Evolutionary conservation across 2,113 vertebrate genomes (phyloP).

Genomic region (Platichthys stellatus): DNA sequence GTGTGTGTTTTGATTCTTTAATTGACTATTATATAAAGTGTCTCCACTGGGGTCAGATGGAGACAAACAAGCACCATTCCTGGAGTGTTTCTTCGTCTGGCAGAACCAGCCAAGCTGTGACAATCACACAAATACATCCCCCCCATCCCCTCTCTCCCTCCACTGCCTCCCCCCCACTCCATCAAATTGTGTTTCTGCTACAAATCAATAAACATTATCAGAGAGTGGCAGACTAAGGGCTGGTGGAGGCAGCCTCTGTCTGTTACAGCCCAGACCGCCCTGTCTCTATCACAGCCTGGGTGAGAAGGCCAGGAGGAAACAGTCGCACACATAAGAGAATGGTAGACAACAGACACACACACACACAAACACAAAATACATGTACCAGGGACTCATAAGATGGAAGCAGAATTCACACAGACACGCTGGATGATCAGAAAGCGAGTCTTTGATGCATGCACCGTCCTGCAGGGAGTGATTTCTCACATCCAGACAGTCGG

Average conservation of each 20-base stretch:
- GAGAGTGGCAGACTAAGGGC: conserved; percentile 81
- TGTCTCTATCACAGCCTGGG: conserved; percentile 69
- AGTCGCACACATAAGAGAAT: conserved; percentile 18
- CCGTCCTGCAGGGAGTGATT: conserved; percentile 10
- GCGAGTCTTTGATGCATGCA: conserved; percentile 21
- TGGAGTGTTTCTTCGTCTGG: conserved; percentile 40
- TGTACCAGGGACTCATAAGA: conserved; percentile 3
- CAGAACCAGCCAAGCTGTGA: conserved; percentile 59
- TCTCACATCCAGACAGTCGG: conserved; percentile 4
- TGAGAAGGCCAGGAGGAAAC: conserved; percentile 59
- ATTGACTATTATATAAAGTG: background rate
- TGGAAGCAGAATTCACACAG: conserved; percentile 15
- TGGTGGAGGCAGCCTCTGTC: conserved; percentile 76
- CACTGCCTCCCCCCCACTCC: conserved; percentile 57
- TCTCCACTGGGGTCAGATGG: background rate
- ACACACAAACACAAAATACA: background rate
- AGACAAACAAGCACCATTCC: conserved; percentile 28
- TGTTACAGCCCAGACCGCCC: conserved; percentile 75
- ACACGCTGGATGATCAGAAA: conserved; percentile 24
- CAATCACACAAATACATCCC: conserved; percentile 66
- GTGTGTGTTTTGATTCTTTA: background rate
- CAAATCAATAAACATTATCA: conserved; percentile 86
- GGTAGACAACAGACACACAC: conserved; percentile 2
- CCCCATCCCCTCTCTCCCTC: background rate
- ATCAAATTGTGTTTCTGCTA: conserved; percentile 81